Base-by-base conservation (phyloP, 2,888 invertebrate genomes). In the Ormyrus nitidulus region DNA sequence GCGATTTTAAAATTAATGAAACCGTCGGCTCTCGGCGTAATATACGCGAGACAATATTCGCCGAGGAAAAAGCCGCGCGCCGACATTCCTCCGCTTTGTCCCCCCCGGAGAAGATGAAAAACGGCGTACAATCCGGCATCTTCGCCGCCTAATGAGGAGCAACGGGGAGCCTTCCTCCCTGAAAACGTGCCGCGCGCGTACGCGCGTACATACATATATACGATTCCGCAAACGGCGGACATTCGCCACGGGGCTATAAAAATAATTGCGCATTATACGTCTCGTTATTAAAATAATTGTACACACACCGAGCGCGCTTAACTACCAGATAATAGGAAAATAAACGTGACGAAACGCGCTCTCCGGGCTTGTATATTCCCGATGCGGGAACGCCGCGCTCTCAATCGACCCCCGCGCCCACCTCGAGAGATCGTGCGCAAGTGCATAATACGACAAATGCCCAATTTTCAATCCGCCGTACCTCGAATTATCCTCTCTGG, bases 211-310 rank as follows among this genome's bases (percentile, higher is more conserved):
- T 56, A 54, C 9, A 19, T 65, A 46, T n/a, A 11, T 13, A 68
- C 11, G 56, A 56, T 73, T 54, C 19, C 13, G 48, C 11, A 75
- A 61, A 61, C 34, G 34, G 10, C 69, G 13, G 13, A 46, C 13
- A 49, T 9, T 48, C 49, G 44, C 48, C 13, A n/a, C 49, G 64
- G 13, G 51, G 34, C 54, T 58, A 66, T 77, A 79, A 69, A 74
- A 58, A 74, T 74, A 74, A 79, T 70, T 79, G 58, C 79, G 19
- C 69, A 64, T 72, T 72, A 72, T 58, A 10, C 19, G 48, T 34
- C 62, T 70, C 69, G 70, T 77, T 77, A 77, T 77, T 77, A 77
- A 77, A 66, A 61, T 78, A 66, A 73, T 68, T 61, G 78, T 51
- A 44, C 44, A 54, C 46, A 59, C 72, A 59, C 58, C 9, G 51